Conservation (phyloP, 2,888 invertebrate genomes). For the Apantesis nais region DNA sequence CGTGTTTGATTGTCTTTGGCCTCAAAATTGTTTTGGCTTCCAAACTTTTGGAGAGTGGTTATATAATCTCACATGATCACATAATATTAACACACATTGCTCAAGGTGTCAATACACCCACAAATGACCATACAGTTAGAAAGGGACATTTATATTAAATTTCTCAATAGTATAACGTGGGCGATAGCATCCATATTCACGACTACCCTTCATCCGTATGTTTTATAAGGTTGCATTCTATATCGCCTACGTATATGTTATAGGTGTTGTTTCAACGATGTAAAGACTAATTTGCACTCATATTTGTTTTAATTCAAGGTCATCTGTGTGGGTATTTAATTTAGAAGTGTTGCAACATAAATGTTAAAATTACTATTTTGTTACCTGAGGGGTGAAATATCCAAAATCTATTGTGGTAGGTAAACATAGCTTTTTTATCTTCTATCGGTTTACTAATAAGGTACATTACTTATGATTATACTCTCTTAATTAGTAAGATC, state of each 20-base stretch:
- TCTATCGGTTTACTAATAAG: too few species aligned
- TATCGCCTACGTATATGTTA: neutral
- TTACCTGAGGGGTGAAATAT: too few species aligned
- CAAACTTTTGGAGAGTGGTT: neutral
- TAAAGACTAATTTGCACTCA: neutral
- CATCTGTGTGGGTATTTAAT: neutral
- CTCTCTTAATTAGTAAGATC: too few species aligned
- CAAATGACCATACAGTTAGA: slow-evolving; percentile 33
- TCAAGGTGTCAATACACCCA: slow-evolving; percentile 35
- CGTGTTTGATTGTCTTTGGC: neutral
- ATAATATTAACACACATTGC: slow-evolving; percentile 16
- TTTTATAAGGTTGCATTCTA: slow-evolving; percentile 16
- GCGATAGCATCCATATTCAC: slow-evolving; percentile 29
- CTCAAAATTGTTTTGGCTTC: neutral
- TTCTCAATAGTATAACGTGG: slow-evolving; percentile 26
- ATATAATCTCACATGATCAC: too few species aligned
- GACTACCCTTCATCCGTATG: slow-evolving; percentile 19
- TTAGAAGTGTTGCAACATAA: neutral
- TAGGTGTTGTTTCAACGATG: neutral
- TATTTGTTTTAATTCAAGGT: neutral
- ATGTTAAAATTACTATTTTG: too few species aligned
- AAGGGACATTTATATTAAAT: slow-evolving; percentile 25
- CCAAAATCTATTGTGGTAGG: too few species aligned
- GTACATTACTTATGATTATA: too few species aligned
- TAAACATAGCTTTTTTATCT: too few species aligned